These are phyloP conservation scores for Yponomeuta cagnagella DNA, from an alignment of 2,888 invertebrate genomes.

Conservation along the genomic window DNA sequence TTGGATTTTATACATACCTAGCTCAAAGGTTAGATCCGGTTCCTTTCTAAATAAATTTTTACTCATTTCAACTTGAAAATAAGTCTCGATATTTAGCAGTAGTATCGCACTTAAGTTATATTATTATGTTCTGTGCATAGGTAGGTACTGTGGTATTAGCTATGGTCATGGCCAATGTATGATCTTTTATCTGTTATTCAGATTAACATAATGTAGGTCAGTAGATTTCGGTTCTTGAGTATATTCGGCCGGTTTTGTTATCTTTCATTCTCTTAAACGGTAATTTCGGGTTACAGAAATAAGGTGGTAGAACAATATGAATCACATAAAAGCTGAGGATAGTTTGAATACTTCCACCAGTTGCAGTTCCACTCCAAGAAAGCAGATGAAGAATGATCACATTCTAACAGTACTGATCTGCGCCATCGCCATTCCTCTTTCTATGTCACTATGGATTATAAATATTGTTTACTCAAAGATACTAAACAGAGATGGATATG, in stretches of 20 bases:
- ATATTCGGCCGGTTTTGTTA: no score
- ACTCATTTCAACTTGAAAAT: no score
- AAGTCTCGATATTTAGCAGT: no score
- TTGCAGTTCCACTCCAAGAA: neutral
- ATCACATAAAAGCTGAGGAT: neutral
- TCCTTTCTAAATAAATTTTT: neutral
- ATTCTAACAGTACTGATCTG: conserved; percentile 78
- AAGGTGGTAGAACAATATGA: neutral
- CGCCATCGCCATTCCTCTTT: conserved; percentile 83
- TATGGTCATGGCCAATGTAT: no score
- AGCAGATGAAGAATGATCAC: conserved; percentile 42
- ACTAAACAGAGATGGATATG: conserved; percentile 65
- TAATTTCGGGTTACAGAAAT: no score
- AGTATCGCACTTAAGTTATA: no score
- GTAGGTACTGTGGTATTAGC: no score
- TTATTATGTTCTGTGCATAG: no score
- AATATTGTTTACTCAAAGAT: conserved; percentile 81
- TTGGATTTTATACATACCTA: neutral
- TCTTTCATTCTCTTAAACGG: no score
- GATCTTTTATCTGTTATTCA: no score
- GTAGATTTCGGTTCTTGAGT: no score
- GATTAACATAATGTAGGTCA: no score
- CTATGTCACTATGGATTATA: conserved; percentile 84
- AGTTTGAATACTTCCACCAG: neutral
- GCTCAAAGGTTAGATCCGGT: conserved; percentile 1